Evolutionary conservation across 2,888 invertebrate genomes (phyloP), one percentile per base, ranked within the genome.

Genomic region (Bombyx huttoni): DNA sequence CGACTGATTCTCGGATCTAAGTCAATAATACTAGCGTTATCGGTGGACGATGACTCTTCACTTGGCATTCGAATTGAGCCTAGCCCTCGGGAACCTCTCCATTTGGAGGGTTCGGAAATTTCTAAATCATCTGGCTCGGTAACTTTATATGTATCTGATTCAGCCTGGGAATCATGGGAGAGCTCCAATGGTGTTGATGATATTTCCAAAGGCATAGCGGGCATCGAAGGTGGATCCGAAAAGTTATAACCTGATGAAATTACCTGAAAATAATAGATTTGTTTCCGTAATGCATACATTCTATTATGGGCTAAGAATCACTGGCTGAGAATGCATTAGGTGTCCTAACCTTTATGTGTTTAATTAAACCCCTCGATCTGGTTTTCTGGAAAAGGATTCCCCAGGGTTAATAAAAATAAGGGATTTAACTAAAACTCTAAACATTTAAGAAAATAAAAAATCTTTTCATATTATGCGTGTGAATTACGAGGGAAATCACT

Each of bases 31-130:
- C 88, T 88, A 47, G 83, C 76, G 54, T 84, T 88, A 51, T 87
- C 88, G 46, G 85, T 73, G 1, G 88, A 87, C 8, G 88, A 88
- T 0, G 87, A 87, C 59, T 88, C 87, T 63, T 87, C 88, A 64
- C 91, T 91, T 7, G 92, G 91, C 70, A 92, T 91, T 66, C 94
- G 92, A 59, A 94, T 81, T 6, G 93, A 93, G 55, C 91, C 86
- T 48, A 92, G 89, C 54, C 90, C 80, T 62, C 91, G 91, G 12
- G 92, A 92, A 50, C 91, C 90, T 59, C 93, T 89, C 92, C 94
- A 94, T 67, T 91, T 92, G 1, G 89, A 86, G 35, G 90, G 89
- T 66, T 89, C 88, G 50, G 90, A 87, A 56, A 88, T 88, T 48
- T 87, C 87, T 46, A 75, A 75, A 67, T 91, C 91, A 62, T 91